Evolutionary conservation across 2,888 invertebrate genomes (phyloP).

Genomic region (Blera fallax): DNA sequence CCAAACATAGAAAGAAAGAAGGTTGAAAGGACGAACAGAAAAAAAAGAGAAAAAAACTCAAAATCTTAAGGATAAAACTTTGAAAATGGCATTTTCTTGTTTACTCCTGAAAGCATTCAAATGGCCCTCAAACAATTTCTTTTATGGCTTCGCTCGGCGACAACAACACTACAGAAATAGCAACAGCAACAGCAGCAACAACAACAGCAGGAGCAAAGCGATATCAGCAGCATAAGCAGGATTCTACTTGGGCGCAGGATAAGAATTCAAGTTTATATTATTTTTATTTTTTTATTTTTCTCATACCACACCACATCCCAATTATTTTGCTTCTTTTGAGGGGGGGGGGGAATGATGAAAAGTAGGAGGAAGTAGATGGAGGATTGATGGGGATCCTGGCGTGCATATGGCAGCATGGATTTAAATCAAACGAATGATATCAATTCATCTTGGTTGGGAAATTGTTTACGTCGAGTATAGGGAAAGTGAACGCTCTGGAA

Average conservation of each 20-base stretch:
- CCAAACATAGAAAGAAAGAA: constrained; percentile 18
- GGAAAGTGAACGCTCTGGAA: not conserved
- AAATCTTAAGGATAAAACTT: constrained; percentile 70
- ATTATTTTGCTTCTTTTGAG: constrained; percentile 36
- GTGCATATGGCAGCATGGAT: constrained; percentile 51
- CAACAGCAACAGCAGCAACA: constrained; percentile 33
- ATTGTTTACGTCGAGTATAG: constrained; percentile 34
- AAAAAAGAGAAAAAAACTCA: constrained; percentile 31
- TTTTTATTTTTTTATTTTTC: constrained; percentile 23
- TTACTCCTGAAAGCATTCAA: constrained; percentile 74
- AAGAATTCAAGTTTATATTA: constrained; percentile 55
- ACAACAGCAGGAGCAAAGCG: not conserved
- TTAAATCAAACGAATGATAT: constrained; percentile 73
- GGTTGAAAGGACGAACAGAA: constrained; percentile 28
- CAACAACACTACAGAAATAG: constrained; percentile 55
- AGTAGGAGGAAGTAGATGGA: constrained; percentile 9
- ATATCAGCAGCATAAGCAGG: constrained; percentile 25
- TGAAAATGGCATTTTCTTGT: constrained; percentile 74
- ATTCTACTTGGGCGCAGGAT: constrained; percentile 47
- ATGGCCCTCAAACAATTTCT: constrained; percentile 73
- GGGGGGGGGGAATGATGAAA: not conserved
- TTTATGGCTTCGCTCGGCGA: constrained; percentile 67
- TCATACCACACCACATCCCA: constrained; percentile 51
- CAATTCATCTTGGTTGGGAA: constrained; percentile 71
- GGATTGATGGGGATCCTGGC: constrained; percentile 62